These are phyloP conservation scores for Yponomeuta malinellus DNA, from an alignment of 2,888 invertebrate genomes.

Conservation along the genomic window DNA sequence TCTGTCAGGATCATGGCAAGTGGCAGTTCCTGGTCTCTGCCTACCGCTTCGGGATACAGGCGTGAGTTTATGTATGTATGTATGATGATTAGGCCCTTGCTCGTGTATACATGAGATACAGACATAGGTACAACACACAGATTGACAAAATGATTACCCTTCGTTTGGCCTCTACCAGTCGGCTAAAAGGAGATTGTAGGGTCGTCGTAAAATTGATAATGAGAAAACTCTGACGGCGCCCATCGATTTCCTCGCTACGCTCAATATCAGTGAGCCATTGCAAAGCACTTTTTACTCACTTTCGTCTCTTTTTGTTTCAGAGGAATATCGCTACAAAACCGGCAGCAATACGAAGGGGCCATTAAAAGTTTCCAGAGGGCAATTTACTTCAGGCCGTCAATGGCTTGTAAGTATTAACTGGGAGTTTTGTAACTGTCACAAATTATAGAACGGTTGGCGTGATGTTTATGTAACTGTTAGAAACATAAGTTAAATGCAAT, in stretches of 20 bases:
- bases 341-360: slow-evolving; percentile 90
- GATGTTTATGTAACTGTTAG: slow-evolving; percentile 4
- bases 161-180: too few relatives aligned
- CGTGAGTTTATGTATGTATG: too few relatives aligned
- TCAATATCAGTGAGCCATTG: background rate
- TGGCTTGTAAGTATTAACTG: slow-evolving; percentile 87
- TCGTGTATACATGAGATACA: too few relatives aligned
- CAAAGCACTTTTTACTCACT: background rate
- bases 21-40: too few relatives aligned
- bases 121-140: too few relatives aligned
- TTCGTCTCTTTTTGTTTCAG: slow-evolving; percentile 77
- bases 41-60: too few relatives aligned
- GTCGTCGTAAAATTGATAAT: background rate
- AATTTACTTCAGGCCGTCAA: slow-evolving; percentile 93
- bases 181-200: too few relatives aligned
- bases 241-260: background rate
- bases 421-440: slow-evolving; percentile 25
- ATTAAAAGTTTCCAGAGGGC: slow-evolving; percentile 93
- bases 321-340: slow-evolving; percentile 93
- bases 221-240: background rate
- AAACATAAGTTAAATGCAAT: slow-evolving; percentile 3
- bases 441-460: slow-evolving; percentile 7
- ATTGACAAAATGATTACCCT: too few relatives aligned
- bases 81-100: too few relatives aligned
- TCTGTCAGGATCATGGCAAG: too few relatives aligned